Conservation (phyloP, 2,113 vertebrate species). For the Entosphenus tridentatus region DNA sequence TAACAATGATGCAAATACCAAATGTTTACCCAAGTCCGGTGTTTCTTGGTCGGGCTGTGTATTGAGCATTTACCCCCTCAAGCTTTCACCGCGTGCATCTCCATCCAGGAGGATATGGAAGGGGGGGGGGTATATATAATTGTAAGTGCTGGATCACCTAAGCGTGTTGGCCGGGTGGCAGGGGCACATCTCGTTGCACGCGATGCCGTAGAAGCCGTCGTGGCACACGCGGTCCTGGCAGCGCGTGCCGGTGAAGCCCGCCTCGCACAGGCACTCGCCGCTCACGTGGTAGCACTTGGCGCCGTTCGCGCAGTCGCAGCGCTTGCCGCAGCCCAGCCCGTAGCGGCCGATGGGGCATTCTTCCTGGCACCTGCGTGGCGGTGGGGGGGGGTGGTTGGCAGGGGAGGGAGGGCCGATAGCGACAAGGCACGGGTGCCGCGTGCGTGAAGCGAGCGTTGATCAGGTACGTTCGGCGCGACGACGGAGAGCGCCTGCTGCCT, state of each 20-base stretch:
- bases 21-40: too few relatives aligned
- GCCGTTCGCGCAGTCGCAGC: slow-evolving; percentile 68
- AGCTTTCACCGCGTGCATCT: too few relatives aligned
- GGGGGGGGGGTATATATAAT: background rate
- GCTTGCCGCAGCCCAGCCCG: slow-evolving; percentile 55
- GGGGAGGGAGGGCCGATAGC: too few relatives aligned
- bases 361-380: slow-evolving; percentile 55
- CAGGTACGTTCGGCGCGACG: too few relatives aligned
- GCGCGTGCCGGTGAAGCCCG: slow-evolving; percentile 61
- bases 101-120: background rate
- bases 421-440: too few relatives aligned
- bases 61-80: too few relatives aligned
- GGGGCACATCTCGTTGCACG: slow-evolving; percentile 67
- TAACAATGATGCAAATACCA: too few relatives aligned
- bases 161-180: slow-evolving; percentile 55
- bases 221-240: slow-evolving; percentile 86
- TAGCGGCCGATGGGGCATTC: slow-evolving; percentile 75
- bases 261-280: slow-evolving; percentile 62
- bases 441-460: too few relatives aligned
- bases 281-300: slow-evolving; percentile 74
- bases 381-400: too few relatives aligned
- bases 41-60: too few relatives aligned
- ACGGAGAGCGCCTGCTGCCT: too few relatives aligned
- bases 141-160: slow-evolving; percentile 30
- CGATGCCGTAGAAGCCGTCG: slow-evolving; percentile 56